These are phyloP conservation scores for Rattus rattus DNA, from an alignment of 2,113 vertebrate genomes.

Conservation along the genomic window DNA sequence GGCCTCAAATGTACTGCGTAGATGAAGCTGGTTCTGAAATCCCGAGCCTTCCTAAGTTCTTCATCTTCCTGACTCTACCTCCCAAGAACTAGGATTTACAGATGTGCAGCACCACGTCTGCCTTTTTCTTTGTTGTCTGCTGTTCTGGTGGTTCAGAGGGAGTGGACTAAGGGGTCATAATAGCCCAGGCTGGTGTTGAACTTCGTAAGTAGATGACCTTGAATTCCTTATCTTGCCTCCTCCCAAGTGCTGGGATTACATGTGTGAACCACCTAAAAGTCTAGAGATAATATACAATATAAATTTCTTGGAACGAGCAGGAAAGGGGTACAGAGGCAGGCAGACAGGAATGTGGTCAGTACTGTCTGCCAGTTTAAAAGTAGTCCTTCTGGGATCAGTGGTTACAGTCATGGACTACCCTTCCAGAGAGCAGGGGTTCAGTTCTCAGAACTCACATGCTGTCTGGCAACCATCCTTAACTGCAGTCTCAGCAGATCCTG, in stretches of 20 bases:
- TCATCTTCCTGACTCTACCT: neutral
- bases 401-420: too few species aligned
- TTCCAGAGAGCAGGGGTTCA: neutral
- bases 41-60: neutral
- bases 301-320: conserved; percentile 29
- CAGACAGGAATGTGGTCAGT: conserved; percentile 33
- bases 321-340: neutral
- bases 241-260: neutral
- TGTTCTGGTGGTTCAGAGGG: neutral
- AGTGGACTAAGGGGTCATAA: neutral
- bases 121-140: neutral
- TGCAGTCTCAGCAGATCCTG: too few species aligned
- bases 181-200: neutral
- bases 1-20: neutral
- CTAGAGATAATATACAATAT: neutral
- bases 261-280: neutral
- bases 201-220: neutral
- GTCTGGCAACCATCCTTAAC: neutral
- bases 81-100: neutral
- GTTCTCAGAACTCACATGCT: neutral
- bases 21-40: neutral
- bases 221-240: neutral
- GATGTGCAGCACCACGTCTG: neutral
- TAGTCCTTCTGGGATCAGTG: neutral
- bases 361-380: conserved; percentile 29